These are phyloP conservation scores for Mycteria americana DNA, from an alignment of 2,797 vertebrate genomes.

Conservation along the genomic window DNA sequence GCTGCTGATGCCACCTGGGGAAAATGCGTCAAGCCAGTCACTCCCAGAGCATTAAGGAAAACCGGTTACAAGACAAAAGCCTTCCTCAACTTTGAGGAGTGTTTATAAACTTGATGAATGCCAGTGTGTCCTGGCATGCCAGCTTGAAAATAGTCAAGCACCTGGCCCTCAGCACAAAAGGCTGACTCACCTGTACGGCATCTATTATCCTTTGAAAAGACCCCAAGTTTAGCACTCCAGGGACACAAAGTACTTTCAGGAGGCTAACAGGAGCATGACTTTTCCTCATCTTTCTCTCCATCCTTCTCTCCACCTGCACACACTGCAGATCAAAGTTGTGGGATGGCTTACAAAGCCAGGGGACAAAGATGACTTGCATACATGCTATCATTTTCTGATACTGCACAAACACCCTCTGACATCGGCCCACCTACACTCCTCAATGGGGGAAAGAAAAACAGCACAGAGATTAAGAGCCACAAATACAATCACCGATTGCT, in stretches of 20 bases:
- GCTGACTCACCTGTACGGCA: constrained; percentile 70
- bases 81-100: neutral
- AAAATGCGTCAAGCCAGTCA: constrained; percentile 17
- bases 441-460: fast-evolving
- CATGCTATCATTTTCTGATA: neutral
- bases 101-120: constrained; percentile 36
- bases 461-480: neutral
- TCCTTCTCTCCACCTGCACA: constrained; percentile 57
- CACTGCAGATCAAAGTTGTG: neutral
- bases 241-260: constrained; percentile 54
- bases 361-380: neutral
- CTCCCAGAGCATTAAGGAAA: constrained; percentile 7
- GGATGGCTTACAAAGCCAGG: neutral
- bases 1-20: constrained; percentile 33
- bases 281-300: constrained; percentile 48
- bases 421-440: neutral
- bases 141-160: constrained; percentile 59
- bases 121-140: constrained; percentile 46
- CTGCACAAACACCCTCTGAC: neutral
- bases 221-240: neutral
- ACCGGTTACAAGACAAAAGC: constrained; percentile 38
- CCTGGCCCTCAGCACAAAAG: constrained; percentile 68
- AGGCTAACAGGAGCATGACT: neutral
- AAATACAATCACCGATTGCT: neutral
- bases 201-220: constrained; percentile 51